A percentile compares a stretch with the other conserved stretches of the same genome.
Conservation (phyloP, 2,888 invertebrate genomes). For the Slavum lentiscoides region DNA sequence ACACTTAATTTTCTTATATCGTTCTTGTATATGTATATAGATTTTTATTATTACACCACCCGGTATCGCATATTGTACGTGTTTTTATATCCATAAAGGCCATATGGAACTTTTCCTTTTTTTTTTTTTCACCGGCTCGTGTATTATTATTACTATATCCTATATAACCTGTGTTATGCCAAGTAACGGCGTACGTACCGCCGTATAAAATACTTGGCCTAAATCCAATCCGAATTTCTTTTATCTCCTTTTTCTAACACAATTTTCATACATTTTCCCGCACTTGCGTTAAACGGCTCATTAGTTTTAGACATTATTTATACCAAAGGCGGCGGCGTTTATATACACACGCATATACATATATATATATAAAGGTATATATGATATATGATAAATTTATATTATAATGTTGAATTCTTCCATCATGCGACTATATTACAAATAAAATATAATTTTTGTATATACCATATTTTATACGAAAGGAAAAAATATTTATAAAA, state of each 20-base stretch:
- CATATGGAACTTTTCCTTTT: conserved; percentile 24
- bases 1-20: conserved; percentile 20
- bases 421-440: too few species aligned
- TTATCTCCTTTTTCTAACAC: conserved; percentile 22
- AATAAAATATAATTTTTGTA: too few species aligned
- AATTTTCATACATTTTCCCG: conserved; percentile 29
- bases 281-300: conserved; percentile 31
- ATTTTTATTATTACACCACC: conserved; percentile 18
- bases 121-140: background rate
- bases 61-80: background rate
- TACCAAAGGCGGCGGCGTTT: background rate
- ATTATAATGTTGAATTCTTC: too few species aligned
- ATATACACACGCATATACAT: background rate
- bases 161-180: conserved; percentile 18
- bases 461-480: too few species aligned
- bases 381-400: too few species aligned
- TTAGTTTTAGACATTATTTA: conserved; percentile 25
- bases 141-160: too few species aligned
- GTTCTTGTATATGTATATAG: background rate
- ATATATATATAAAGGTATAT: too few species aligned
- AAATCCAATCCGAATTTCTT: conserved; percentile 36
- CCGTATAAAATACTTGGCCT: conserved; percentile 14
- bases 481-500: too few species aligned
- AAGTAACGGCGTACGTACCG: background rate
- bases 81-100: conserved; percentile 21